Evolutionary conservation across 2,888 invertebrate genomes (phyloP).

Genomic region (Conops quadrifasciatus): DNA sequence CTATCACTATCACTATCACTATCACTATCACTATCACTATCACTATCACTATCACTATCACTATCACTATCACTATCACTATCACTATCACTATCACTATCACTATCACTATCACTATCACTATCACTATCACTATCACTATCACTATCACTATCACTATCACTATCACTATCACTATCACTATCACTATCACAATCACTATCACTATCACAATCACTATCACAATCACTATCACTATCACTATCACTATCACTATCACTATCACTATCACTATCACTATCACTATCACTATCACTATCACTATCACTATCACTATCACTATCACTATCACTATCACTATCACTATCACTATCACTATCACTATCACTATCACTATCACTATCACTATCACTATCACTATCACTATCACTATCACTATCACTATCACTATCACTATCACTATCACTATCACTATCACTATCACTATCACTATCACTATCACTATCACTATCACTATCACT

Average conservation of each 20-base stretch:
- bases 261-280: constrained; percentile 11
- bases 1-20: constrained; percentile 29
- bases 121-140: constrained; percentile 32
- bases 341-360: constrained; percentile 23
- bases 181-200: constrained; percentile 32
- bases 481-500: constrained; percentile 30
- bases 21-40: constrained; percentile 30
- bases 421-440: constrained; percentile 27
- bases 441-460: constrained; percentile 25
- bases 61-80: constrained; percentile 34
- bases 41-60: constrained; percentile 33
- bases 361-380: constrained; percentile 22
- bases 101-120: constrained; percentile 31
- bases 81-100: constrained; percentile 11
- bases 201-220: constrained; percentile 29
- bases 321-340: constrained; percentile 23
- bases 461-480: constrained; percentile 29
- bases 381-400: constrained; percentile 24
- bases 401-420: constrained; percentile 33
- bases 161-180: constrained; percentile 33
- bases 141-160: constrained; percentile 32
- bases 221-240: constrained; percentile 15
- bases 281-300: constrained; percentile 34
- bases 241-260: constrained; percentile 34
- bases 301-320: constrained; percentile 9